Percentiles rank a stretch among this genome's conserved stretches.
Conservation (phyloP, 2,113 vertebrate species). For the Oenanthe oenanthe region DNA sequence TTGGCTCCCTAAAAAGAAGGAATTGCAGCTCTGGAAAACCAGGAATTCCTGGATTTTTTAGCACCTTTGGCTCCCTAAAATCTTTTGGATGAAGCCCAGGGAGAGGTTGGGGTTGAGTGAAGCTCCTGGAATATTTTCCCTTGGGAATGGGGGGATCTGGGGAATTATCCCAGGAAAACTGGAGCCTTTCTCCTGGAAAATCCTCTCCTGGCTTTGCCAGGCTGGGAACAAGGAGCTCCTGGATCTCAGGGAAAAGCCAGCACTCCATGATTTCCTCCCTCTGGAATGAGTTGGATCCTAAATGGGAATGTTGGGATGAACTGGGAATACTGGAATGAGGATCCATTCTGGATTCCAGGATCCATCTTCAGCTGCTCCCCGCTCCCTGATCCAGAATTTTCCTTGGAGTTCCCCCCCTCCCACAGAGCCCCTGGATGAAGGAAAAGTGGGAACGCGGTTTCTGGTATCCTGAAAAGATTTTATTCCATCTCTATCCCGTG, state of each 20-base stretch:
- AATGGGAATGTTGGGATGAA: background rate
- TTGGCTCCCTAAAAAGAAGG: background rate
- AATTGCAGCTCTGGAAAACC: background rate
- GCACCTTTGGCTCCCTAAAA: background rate
- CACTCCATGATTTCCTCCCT: background rate
- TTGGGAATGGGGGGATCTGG: fast-evolving
- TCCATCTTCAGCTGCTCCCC: background rate
- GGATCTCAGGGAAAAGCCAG: background rate
- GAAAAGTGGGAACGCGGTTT: background rate
- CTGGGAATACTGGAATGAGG: too few species aligned
- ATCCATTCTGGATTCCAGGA: background rate
- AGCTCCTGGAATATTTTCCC: background rate
- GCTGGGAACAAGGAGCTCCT: background rate
- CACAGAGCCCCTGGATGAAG: fast-evolving
- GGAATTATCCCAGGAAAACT: background rate
- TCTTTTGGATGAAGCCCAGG: background rate
- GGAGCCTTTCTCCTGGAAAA: background rate
- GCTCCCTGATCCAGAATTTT: fast-evolving
- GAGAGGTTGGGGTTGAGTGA: background rate
- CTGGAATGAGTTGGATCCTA: background rate
- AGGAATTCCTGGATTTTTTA: background rate
- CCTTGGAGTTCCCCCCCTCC: background rate
- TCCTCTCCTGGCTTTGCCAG: background rate
- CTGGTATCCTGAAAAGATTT: slow-evolving; percentile 71
- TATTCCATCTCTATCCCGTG: slow-evolving; percentile 72